Conservation (phyloP, 64 coral and sea anemone genomes). For the Pachyseris speciosa region DNA sequence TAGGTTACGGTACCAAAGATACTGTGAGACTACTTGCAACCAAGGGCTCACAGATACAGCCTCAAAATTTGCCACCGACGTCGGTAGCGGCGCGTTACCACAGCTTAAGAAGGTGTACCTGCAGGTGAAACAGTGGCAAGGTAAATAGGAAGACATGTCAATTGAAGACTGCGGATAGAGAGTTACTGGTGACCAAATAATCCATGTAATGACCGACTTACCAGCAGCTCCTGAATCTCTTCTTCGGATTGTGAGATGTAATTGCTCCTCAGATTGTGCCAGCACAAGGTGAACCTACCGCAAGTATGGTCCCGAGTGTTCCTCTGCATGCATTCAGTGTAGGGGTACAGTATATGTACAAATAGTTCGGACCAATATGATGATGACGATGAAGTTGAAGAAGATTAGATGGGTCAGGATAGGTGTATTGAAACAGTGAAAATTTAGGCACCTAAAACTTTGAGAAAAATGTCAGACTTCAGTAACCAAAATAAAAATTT, state of each 20-base stretch:
- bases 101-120: conserved; percentile 32
- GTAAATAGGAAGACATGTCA: background rate
- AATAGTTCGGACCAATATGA: background rate
- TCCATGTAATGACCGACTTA: conserved; percentile 11
- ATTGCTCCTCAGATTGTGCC: conserved; percentile 34
- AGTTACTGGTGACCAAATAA: background rate
- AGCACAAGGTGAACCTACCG: conserved; percentile 38
- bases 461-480: too few relatives aligned
- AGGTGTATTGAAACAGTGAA: too few relatives aligned
- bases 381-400: too few relatives aligned
- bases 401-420: too few relatives aligned
- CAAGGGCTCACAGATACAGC: background rate
- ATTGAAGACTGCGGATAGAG: conserved; percentile 37
- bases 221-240: conserved; percentile 41
- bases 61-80: background rate
- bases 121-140: conserved; percentile 32
- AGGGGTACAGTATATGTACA: background rate
- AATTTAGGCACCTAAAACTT: too few relatives aligned
- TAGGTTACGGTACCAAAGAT: conserved; percentile 10
- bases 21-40: conserved; percentile 31
- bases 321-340: background rate
- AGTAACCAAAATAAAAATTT: too few relatives aligned
- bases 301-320: conserved; percentile 48
- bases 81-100: background rate
- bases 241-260: conserved; percentile 38